A percentile compares a stretch with the other conserved stretches of the same genome.
These are phyloP conservation scores for Synchiropus splendidus DNA, from an alignment of 2,113 vertebrate species.

Conservation along the genomic window DNA sequence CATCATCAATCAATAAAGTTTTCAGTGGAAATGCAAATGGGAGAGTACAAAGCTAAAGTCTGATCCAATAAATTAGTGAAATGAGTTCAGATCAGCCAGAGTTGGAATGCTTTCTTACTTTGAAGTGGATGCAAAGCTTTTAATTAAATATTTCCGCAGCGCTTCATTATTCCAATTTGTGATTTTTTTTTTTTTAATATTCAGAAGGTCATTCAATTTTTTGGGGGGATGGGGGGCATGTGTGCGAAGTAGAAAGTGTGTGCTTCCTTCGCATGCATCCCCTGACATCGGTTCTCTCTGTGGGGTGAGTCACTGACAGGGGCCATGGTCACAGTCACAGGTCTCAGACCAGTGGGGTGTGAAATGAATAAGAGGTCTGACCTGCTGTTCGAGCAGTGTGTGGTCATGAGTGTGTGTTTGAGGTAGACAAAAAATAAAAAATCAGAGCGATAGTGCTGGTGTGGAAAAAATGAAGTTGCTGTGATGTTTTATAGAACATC, in stretches of 20 bases:
- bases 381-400: slow-evolving; percentile 9
- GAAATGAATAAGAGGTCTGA: slow-evolving; percentile 56
- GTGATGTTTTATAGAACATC: no score
- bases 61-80: slow-evolving; percentile 7
- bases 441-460: no score
- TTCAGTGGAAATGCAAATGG: slow-evolving; percentile 5
- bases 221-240: slow-evolving; percentile 11
- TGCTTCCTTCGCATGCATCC: slow-evolving; percentile 33
- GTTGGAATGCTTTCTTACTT: neutral
- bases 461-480: no score
- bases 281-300: slow-evolving; percentile 52
- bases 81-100: neutral
- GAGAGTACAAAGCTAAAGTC: slow-evolving; percentile 6
- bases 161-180: no score
- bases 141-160: no score
- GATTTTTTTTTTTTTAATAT: slow-evolving; percentile 35
- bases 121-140: no score
- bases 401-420: neutral
- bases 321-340: slow-evolving; percentile 57
- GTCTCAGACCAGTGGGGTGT: slow-evolving; percentile 65
- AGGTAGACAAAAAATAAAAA: neutral
- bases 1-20: no score
- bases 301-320: slow-evolving; percentile 48
- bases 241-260: slow-evolving; percentile 9
- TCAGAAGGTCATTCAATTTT: slow-evolving; percentile 29